phyloP scores from a whole-genome alignment of 2,797 vertebrate genomes.

The Coregonus sp. region DNA sequence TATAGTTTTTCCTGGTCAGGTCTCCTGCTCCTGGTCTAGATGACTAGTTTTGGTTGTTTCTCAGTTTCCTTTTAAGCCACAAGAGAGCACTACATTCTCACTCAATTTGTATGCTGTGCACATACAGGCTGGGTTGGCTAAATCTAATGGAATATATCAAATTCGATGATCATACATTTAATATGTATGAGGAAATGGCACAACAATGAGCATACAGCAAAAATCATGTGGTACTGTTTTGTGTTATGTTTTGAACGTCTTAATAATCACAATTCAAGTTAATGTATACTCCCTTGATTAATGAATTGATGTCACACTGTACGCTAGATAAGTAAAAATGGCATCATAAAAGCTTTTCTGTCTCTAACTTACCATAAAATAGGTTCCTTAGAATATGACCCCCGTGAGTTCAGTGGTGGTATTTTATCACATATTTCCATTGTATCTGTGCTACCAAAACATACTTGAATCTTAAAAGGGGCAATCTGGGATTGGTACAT shows the following conservation, averaged over 20 bases:
- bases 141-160: background rate
- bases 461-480: background rate
- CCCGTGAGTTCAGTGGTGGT: background rate
- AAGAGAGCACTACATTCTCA: slow-evolving; percentile 52
- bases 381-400: no score
- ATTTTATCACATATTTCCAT: background rate
- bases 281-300: background rate
- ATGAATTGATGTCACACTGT: background rate
- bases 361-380: background rate
- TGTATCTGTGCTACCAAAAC: background rate
- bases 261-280: background rate
- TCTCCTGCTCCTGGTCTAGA: background rate
- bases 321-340: no score
- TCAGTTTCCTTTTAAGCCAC: slow-evolving; percentile 37
- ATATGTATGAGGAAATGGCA: background rate
- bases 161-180: background rate
- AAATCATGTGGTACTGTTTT: no score
- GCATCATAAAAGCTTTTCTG: background rate
- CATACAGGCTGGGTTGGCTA: background rate
- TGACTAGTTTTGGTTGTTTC: background rate
- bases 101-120: slow-evolving; percentile 14
- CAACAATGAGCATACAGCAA: background rate
- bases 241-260: background rate
- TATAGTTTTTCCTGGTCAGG: background rate
- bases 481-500: background rate